These are phyloP conservation scores for Alcedo atthis DNA, from an alignment of 2,797 vertebrate genomes.

Conservation along the genomic window DNA sequence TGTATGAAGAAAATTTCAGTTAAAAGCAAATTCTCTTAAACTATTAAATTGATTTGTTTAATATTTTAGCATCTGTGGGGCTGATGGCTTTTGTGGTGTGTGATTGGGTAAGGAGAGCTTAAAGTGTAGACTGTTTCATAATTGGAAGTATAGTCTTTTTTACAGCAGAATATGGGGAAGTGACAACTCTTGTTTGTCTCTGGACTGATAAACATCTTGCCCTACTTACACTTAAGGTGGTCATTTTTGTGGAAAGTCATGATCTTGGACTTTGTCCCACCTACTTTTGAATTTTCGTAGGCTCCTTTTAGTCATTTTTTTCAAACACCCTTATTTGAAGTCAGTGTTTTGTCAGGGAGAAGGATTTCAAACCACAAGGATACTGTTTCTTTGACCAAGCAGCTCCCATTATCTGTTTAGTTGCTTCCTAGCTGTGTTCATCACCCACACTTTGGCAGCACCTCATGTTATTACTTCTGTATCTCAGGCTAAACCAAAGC, in stretches of 20 bases:
- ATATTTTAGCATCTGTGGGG: not conserved
- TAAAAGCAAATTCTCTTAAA: not conserved
- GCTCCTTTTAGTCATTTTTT: not conserved
- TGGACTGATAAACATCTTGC: not conserved
- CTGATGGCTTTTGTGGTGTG: not conserved
- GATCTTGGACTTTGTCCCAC: not conserved
- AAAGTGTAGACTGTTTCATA: not conserved
- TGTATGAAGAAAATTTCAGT: not conserved
- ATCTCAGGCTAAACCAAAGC: not conserved
- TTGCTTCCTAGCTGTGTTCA: not conserved
- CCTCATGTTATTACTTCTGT: not conserved
- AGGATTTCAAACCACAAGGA: not conserved
- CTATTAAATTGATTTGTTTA: not conserved
- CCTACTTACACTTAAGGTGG: not conserved
- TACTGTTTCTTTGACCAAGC: rapidly evolving
- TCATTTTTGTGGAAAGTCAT: not conserved
- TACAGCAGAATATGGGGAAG: not conserved
- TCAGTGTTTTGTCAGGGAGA: not conserved
- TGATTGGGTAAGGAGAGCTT: not conserved
- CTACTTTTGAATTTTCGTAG: not conserved
- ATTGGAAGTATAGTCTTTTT: not conserved
- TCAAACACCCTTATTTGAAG: not conserved
- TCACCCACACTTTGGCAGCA: not conserved
- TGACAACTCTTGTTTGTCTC: not conserved
- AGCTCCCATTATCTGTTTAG: not conserved